Base-by-base conservation (phyloP, 2,888 invertebrate species). In the Drosophila borealis region DNA sequence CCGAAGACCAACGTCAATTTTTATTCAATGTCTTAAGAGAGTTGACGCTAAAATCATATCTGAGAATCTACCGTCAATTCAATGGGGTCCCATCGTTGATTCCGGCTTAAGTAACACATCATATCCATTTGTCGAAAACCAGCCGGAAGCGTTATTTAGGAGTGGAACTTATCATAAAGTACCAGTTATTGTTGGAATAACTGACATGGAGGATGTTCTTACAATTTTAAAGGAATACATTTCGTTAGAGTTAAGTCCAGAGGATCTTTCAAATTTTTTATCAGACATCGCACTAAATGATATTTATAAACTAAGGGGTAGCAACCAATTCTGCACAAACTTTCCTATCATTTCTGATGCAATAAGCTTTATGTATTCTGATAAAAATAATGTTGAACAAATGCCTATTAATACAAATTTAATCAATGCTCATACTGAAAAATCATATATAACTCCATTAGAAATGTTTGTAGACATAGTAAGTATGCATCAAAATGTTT, bases 31-130 rank as follows among this genome's bases (percentile, higher is more conserved):
- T 81, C 92, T 97, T 2, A 93, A 95, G 82, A 92, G 94, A 77
- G 94, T 95, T 0, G 93, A 94, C 44, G 93, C 94, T 17, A 93
- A 94, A 74, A 93, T 94, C 11, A 92, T 97, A 41, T 93, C 96
- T 9, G 94, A 94, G 81, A 93, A 94, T 56, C 93, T 94, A 25
- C 95, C 95, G 59, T 94, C 95, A 10, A 78, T 94, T 37, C 93
- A 94, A 53, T 96, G 96, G 96, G 95, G 96, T 66, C 97, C 97
- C 0, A 94, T 96, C 10, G 93, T 97, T n/a, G 97, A 97, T 88
- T 93, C 92, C 1, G 94, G 94, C 9, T 93, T 95, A 46, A 95
- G 95, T 57, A 96, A 96, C 79, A 93, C 93, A 19, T 93, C 94
- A 0, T 93, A 94, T 36, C 93, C 94, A 0, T 96, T 97, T 88